A percentile compares a stretch with the other conserved stretches of the same genome.
phyloP scores from a whole-genome alignment of 2,797 vertebrate species.

The Gorsachius magnificus region DNA sequence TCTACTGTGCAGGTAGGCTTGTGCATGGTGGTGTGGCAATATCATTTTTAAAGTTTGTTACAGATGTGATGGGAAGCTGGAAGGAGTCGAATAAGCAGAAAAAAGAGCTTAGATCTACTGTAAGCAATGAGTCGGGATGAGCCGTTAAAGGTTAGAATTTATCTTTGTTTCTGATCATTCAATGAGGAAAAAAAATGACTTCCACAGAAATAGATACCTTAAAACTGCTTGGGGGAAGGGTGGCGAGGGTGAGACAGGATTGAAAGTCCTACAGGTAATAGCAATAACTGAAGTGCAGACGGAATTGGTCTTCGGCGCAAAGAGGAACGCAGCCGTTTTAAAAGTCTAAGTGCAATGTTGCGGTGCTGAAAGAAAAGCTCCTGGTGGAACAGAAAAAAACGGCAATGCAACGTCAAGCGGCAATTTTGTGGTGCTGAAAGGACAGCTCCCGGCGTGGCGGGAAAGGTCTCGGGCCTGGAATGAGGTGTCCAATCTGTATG shows the following conservation, averaged over 20 bases:
- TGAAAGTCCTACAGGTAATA: constrained; percentile 80
- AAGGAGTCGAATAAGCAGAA: constrained; percentile 87
- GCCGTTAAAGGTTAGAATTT: constrained; percentile 86
- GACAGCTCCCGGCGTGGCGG: constrained; percentile 83
- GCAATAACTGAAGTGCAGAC: constrained; percentile 82
- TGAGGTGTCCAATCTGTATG: constrained; percentile 88
- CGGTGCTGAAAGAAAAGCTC: constrained; percentile 84
- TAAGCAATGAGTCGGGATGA: constrained; percentile 89
- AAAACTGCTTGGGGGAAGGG: constrained; percentile 77
- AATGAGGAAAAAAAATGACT: constrained; percentile 86
- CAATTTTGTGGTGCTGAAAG: constrained; percentile 84
- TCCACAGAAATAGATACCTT: constrained; percentile 82
- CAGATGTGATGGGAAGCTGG: constrained; percentile 88
- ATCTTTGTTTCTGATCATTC: constrained; percentile 84
- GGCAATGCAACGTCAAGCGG: constrained; percentile 81
- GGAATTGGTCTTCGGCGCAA: constrained; percentile 83
- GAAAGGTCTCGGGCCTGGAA: constrained; percentile 82
- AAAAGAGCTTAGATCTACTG: constrained; percentile 86
- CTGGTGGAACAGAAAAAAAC: constrained; percentile 77
- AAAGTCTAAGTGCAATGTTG: constrained; percentile 84
- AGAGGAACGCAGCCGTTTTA: constrained; percentile 82
- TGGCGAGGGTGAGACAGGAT: constrained; percentile 78
- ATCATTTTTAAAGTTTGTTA: constrained; percentile 85
- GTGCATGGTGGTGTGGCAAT: constrained; percentile 85
- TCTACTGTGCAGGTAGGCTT: constrained; percentile 85